Evolutionary conservation across 2,113 vertebrate species (phyloP).

Genomic region (Siniperca knerii): DNA sequence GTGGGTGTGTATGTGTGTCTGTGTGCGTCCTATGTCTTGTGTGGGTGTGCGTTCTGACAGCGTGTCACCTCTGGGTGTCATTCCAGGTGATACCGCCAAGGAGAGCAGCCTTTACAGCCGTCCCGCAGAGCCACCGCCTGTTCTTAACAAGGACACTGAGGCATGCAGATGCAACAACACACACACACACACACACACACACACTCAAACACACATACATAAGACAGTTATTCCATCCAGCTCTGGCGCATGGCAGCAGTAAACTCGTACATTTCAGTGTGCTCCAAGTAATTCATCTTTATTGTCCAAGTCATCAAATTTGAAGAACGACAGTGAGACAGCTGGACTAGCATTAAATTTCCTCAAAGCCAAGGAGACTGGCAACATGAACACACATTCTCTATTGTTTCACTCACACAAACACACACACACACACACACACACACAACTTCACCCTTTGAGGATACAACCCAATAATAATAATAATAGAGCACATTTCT

Average conservation of each 20-base stretch:
- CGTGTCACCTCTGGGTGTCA: constrained; percentile 81
- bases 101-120: constrained; percentile 72
- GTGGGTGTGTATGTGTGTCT: constrained; percentile 30
- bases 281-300: constrained; percentile 70
- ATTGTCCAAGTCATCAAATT: constrained; percentile 71
- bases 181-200: constrained; percentile 21
- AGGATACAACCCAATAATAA: constrained; percentile 28
- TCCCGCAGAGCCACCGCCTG: constrained; percentile 70
- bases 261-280: constrained; percentile 47
- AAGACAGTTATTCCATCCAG: not conserved
- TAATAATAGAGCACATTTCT: constrained; percentile 49
- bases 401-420: constrained; percentile 29
- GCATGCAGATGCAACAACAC: constrained; percentile 42
- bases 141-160: constrained; percentile 75
- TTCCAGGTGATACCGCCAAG: constrained; percentile 69
- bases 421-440: not conserved
- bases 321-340: constrained; percentile 62
- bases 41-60: constrained; percentile 67
- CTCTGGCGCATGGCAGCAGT: constrained; percentile 47
- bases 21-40: constrained; percentile 49
- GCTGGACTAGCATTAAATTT: constrained; percentile 54
- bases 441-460: constrained; percentile 59
- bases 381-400: constrained; percentile 48
- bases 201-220: not conserved
- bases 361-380: constrained; percentile 60